A percentile compares a stretch with the other conserved stretches of the same genome.
Evolutionary conservation across 92 coral and sea anemone species (phyloP).

Genomic region (Isaurus tuberculatus): DNA sequence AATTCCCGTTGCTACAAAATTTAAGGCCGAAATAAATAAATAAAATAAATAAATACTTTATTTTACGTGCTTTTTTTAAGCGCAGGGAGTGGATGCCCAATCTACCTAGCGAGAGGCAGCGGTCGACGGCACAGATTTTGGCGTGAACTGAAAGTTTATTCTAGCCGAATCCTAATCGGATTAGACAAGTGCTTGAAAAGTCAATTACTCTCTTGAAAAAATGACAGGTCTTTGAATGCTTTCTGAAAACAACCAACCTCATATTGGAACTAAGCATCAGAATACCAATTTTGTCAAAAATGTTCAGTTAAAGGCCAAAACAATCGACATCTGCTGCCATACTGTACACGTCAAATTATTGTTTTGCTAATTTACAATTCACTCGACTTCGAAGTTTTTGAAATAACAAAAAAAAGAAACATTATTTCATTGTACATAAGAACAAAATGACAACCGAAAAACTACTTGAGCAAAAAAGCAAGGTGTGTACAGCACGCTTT

Average conservation of each 20-base stretch:
- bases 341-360: not conserved
- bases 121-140: too few relatives aligned
- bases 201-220: not conserved
- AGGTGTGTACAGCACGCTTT: slow-evolving; percentile 22
- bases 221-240: not conserved
- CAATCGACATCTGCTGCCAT: not conserved
- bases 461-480: slow-evolving; percentile 25
- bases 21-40: too few relatives aligned
- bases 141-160: too few relatives aligned
- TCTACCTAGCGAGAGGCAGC: too few relatives aligned
- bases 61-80: too few relatives aligned
- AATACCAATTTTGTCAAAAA: not conserved
- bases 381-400: slow-evolving; percentile 1
- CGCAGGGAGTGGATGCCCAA: too few relatives aligned
- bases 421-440: slow-evolving; percentile 10
- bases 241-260: not conserved
- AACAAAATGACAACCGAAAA: slow-evolving; percentile 18
- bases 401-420: not conserved
- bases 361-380: too few relatives aligned
- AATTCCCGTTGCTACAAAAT: slow-evolving; percentile 31
- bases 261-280: not conserved
- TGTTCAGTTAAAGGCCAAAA: not conserved
- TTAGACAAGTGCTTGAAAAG: not conserved
- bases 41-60: too few relatives aligned
- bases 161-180: slow-evolving; percentile 11